These are phyloP conservation scores for Coreius guichenoti DNA, from an alignment of 2,797 vertebrate genomes.

Conservation along the genomic window DNA sequence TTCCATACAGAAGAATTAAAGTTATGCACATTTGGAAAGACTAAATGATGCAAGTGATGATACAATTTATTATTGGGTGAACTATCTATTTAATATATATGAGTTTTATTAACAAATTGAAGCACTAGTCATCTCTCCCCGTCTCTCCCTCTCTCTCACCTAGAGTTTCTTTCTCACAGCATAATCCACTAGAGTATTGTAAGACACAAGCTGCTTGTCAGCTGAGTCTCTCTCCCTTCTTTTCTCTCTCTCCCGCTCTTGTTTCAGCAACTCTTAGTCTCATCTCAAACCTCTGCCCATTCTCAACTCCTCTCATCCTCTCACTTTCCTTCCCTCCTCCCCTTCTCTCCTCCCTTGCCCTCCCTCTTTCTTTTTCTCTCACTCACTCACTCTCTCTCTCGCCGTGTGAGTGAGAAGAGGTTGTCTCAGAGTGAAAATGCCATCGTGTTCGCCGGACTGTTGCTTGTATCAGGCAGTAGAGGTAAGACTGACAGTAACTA, in stretches of 20 bases:
- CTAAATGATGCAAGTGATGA: background rate
- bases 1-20: background rate
- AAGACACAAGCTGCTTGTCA: conserved; percentile 41
- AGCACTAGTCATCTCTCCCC: background rate
- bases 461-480: conserved; percentile 89
- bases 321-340: conserved; percentile 38
- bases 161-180: conserved; percentile 53
- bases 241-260: background rate
- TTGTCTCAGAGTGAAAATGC: conserved; percentile 88
- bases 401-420: conserved; percentile 78
- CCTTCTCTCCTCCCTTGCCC: conserved; percentile 18
- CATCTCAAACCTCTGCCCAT: conserved; percentile 38
- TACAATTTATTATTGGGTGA: background rate
- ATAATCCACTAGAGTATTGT: conserved; percentile 49
- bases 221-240: conserved; percentile 2
- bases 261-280: conserved; percentile 31
- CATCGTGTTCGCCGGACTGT: conserved; percentile 91
- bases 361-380: background rate
- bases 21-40: background rate
- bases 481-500: conserved; percentile 77
- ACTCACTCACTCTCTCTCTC: conserved; percentile 48
- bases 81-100: background rate
- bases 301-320: conserved; percentile 44
- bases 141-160: background rate
- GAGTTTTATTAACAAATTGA: background rate